A percentile compares a stretch with the other conserved stretches of the same genome.
These are phyloP conservation scores for Mastomys coucha DNA, from an alignment of 2,113 vertebrate genomes.

Conservation along the genomic window DNA sequence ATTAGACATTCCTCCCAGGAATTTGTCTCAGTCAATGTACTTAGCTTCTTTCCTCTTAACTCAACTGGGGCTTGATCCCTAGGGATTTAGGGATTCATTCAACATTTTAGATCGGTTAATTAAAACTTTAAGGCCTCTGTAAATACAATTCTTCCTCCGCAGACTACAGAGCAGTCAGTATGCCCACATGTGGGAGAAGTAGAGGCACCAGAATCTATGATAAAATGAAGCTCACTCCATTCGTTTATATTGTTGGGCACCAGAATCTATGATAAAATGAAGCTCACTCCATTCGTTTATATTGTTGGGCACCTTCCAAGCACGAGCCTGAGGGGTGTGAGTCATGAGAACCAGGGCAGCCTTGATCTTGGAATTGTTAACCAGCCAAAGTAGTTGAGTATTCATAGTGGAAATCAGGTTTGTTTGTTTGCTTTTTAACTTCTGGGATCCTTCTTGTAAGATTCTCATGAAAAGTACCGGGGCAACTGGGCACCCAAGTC, in stretches of 20 bases:
- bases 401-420: background rate
- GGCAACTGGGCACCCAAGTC: background rate
- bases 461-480: constrained; percentile 1
- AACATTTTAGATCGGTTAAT: constrained; percentile 77
- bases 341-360: background rate
- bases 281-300: background rate
- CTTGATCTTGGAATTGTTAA: background rate
- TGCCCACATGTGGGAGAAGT: background rate
- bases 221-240: background rate
- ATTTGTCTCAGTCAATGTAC: constrained; percentile 60
- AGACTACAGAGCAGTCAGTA: background rate
- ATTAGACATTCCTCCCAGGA: constrained; percentile 74
- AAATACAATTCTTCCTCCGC: constrained; percentile 61
- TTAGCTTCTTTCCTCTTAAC: constrained; percentile 69
- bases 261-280: background rate
- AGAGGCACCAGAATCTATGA: background rate
- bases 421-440: background rate
- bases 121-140: constrained; percentile 74
- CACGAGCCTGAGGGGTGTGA: background rate
- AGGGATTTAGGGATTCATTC: constrained; percentile 69
- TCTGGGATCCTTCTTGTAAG: background rate
- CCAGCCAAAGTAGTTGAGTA: background rate
- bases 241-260: background rate
- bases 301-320: background rate
- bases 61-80: constrained; percentile 71